Base-by-base conservation (phyloP, 2,113 vertebrate genomes). In the Hippocampus zosterae region DNA sequence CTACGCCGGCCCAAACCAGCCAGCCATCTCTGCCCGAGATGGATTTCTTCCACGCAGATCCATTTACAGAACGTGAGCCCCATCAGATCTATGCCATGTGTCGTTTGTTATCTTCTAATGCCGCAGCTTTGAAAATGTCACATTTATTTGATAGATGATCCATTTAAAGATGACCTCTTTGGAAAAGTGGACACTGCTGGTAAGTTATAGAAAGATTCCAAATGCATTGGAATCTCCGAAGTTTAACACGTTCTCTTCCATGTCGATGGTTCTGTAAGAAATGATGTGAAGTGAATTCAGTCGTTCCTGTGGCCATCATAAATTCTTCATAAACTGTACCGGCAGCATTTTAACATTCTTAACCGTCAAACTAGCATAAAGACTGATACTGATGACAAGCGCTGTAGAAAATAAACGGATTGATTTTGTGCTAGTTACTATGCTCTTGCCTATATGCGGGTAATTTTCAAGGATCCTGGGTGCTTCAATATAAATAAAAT, bases 131-230 rank as follows among this genome's bases (percentile, higher is more conserved):
- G 33, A 68, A 40, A 53, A 56, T 68, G 52, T 46, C 12, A 56
- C 50, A 11, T 59, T 29, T 69, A 16, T 69, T 57, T 69, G 46
- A 5, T 60, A 69, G 96, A 89, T 74, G 96, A 98, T 90, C 96
- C 95, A 71, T 99, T 99, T 85, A 98, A 95, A 81, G 95, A 99
- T 82, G 97, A 99, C 86, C 96, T 93, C 48, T 99, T 99, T 92
- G 94, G 95, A 70, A 98, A 98, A 92, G 92, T 94, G 67, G 88
- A 91, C 44, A 79, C 83, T 75, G 79, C 88, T 65, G 96, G 97
- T 97, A 67, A 37, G 12, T 60, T 15, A 59, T 42, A 7, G 40
- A 75, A 2, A 68, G 19, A 10, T 5, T 27, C 19, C 8, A 23
- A 1, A 68, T 53, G 2, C 5, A 7, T 8, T 69, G 11, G 25